Evolutionary conservation across 2,113 vertebrate genomes (phyloP).

Genomic region (Aegypius monachus): DNA sequence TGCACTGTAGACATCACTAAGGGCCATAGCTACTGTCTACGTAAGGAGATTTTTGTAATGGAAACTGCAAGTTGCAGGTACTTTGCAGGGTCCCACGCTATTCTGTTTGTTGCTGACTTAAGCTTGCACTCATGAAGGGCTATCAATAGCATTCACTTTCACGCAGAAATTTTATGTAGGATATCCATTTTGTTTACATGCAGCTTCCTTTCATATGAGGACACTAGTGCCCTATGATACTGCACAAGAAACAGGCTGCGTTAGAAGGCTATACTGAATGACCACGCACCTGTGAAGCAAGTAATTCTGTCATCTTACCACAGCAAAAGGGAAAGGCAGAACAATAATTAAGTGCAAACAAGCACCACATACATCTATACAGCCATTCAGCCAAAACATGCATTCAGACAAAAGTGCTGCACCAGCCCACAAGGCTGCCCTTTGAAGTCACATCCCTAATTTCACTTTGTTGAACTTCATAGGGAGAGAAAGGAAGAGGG

Average conservation of each 20-base stretch:
- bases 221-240: background rate
- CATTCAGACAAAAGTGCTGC: background rate
- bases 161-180: background rate
- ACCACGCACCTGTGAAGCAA: background rate
- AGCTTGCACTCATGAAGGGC: background rate
- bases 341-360: background rate
- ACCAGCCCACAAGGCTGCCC: background rate
- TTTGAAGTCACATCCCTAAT: background rate
- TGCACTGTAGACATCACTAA: background rate
- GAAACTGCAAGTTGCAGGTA: background rate
- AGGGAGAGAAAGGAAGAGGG: background rate
- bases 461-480: background rate
- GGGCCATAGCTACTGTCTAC: rapidly evolving
- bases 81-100: background rate
- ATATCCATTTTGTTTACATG: background rate
- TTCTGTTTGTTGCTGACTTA: background rate
- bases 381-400: background rate
- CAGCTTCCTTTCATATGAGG: background rate
- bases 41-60: background rate
- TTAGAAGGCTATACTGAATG: background rate
- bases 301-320: background rate
- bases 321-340: background rate
- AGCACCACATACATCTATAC: background rate
- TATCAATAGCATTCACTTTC: background rate
- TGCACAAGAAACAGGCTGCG: background rate